Base-by-base conservation (phyloP, 2,888 invertebrate genomes). In the Notodonta ziczac region DNA sequence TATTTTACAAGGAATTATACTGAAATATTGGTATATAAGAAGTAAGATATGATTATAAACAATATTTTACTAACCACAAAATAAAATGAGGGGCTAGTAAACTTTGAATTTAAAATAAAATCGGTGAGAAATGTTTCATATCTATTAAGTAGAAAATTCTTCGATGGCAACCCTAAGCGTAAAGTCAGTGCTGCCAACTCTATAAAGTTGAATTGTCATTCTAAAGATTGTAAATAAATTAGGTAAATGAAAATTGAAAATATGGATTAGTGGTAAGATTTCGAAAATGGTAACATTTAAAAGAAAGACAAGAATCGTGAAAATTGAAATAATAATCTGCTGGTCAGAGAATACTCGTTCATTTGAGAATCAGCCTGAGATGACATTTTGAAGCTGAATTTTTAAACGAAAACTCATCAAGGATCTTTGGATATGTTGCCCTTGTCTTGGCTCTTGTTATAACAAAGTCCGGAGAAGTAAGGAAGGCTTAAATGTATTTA, bases 341-440 rank as follows among this genome's bases (percentile, higher is more conserved):
- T 83, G 90, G 90, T 76, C 90, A 88, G 90, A 84, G 60, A 57
- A n/a, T 46, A 46, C 42, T 8, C 42, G 7, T 7, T 35, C 35
- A 42, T 8, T 42, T 46, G 44, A 13, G 13, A 46, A 46, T 46
- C 46, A n/a, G 5, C 5, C n/a, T 46, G n/a, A 5, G 46, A 46
- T n/a, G n/a, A 12, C 13, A n/a, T 46, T n/a, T 46, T 2, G 5
- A n/a, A 46, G 0, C 5, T 13, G 2, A 0, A 42, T 42, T 42
- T 42, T 42, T 12, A n/a, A 14, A 9, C 24, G 24, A 24, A 2
- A 24, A 24, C 24, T 24, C 24, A 24, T 24, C 24, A 24, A 24
- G 24, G 24, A 24, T 24, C 46, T 9, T 46, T 12, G 46, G 12
- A 46, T 12, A n/a, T 46, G 2, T 12, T 12, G 10, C 9, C 2